These are phyloP conservation scores for Climacteris rufus DNA, from an alignment of 2,113 vertebrate genomes.

Conservation along the genomic window DNA sequence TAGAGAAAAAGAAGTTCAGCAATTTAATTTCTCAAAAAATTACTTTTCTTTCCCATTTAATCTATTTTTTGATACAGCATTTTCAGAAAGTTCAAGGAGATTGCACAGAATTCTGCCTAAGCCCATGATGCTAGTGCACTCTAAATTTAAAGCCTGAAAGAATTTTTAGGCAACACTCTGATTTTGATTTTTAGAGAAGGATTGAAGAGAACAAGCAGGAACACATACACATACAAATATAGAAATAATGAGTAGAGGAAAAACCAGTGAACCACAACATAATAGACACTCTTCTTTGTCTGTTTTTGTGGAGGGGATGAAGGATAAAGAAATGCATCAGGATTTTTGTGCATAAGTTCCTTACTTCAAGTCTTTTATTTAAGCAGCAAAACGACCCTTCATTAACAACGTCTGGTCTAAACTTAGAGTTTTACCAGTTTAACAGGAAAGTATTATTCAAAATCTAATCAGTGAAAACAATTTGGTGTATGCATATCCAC, in stretches of 20 bases:
- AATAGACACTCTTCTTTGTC: background rate
- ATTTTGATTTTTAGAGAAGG: background rate
- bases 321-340: background rate
- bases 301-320: background rate
- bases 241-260: background rate
- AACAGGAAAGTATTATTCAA: background rate
- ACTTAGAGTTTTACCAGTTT: background rate
- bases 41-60: background rate
- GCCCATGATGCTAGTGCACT: background rate
- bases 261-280: background rate
- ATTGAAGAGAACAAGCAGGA: background rate
- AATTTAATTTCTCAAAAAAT: background rate
- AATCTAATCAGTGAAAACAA: background rate
- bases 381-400: background rate
- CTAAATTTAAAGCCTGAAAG: background rate
- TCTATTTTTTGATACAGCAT: background rate
- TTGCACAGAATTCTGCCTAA: background rate
- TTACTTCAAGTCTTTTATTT: background rate
- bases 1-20: background rate
- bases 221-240: background rate
- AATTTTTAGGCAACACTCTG: background rate
- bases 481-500: background rate
- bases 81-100: background rate
- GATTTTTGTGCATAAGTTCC: background rate
- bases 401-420: background rate